Percentiles rank a stretch among this genome's conserved stretches.
phyloP scores from a whole-genome alignment of 2,113 vertebrate species.

The Lates calcarifer region DNA sequence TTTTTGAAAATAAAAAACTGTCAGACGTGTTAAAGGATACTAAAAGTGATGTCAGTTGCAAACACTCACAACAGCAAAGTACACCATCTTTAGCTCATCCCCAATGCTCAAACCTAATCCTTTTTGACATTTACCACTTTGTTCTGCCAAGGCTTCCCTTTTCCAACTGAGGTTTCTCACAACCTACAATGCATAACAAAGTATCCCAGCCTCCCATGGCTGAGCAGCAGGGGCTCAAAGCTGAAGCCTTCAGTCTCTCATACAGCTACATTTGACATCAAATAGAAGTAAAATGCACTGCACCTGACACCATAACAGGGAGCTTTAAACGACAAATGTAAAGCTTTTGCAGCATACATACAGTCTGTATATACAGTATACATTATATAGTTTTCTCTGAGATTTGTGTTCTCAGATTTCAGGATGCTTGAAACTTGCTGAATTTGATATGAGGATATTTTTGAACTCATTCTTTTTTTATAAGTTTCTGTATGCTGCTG shows the following conservation, averaged over 20 bases:
- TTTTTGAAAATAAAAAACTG: neutral
- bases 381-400: neutral
- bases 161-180: neutral
- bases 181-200: constrained; percentile 19
- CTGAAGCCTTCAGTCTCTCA: neutral
- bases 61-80: constrained; percentile 11
- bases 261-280: constrained; percentile 3
- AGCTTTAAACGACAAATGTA: neutral
- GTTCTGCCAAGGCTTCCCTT: constrained; percentile 23
- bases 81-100: neutral
- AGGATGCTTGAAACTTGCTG: neutral
- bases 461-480: constrained; percentile 32
- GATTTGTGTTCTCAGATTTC: neutral
- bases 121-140: constrained; percentile 23
- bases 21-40: neutral
- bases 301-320: neutral
- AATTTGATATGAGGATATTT: constrained; percentile 45
- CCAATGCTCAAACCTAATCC: constrained; percentile 12
- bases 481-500: constrained; percentile 4
- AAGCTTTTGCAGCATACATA: neutral
- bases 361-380: neutral
- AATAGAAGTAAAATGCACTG: neutral
- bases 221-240: constrained; percentile 24
- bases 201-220: neutral
- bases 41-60: neutral